phyloP scores from a whole-genome alignment of 53 echinoderm and acorn worm species.

The Holothuria scabra region DNA sequence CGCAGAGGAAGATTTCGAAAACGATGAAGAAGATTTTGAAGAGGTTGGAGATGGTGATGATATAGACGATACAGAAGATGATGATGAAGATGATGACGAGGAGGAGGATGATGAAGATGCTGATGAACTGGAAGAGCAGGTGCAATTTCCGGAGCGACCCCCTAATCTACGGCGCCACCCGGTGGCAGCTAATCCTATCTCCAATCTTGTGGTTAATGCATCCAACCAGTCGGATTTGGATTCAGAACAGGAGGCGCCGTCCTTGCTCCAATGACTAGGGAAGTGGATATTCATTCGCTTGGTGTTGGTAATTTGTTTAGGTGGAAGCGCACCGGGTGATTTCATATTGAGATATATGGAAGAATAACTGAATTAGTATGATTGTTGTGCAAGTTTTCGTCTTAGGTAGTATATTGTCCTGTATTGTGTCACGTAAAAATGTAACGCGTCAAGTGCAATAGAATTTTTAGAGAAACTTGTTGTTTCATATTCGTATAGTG shows the following conservation, averaged over 20 bases:
- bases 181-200: conserved; percentile 24
- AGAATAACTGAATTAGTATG: neutral
- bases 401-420: too few species aligned
- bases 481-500: too few species aligned
- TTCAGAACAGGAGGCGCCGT: neutral
- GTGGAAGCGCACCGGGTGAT: neutral
- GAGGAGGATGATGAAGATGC: conserved; percentile 83
- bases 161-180: conserved; percentile 89
- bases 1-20: conserved; percentile 1
- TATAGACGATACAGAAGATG: conserved; percentile 50
- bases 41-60: conserved; percentile 42
- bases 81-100: conserved; percentile 81
- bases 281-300: conserved; percentile 42
- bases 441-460: too few species aligned
- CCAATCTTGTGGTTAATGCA: conserved; percentile 2
- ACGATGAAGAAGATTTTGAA: conserved; percentile 43
- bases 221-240: neutral
- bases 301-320: neutral
- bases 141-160: conserved; percentile 91
- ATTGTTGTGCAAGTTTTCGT: too few species aligned
- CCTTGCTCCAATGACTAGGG: conserved; percentile 40
- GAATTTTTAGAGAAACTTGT: too few species aligned
- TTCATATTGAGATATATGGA: conserved; percentile 16
- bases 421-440: too few species aligned
- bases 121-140: conserved; percentile 90